Percentiles rank a stretch among this genome's conserved stretches.
Evolutionary conservation across 2,888 invertebrate species (phyloP).

Genomic region (Bimastos eiseni): DNA sequence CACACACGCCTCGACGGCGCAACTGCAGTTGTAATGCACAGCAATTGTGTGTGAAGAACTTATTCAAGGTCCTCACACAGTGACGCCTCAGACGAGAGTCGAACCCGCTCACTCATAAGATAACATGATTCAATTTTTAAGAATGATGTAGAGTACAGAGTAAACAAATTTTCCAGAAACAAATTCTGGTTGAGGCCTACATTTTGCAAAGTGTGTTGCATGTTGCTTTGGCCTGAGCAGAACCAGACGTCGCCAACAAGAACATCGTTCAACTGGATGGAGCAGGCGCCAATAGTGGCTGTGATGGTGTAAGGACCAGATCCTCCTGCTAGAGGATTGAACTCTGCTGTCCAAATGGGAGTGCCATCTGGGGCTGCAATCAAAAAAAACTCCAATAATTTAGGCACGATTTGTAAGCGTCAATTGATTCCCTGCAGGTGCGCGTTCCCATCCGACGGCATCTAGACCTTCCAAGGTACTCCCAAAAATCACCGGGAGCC

Average conservation of each 20-base stretch:
- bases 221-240: slow-evolving; percentile 59
- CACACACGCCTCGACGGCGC: too few species aligned
- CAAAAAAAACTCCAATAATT: not conserved
- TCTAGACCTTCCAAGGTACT: too few species aligned
- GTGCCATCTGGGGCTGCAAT: slow-evolving; percentile 1
- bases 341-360: slow-evolving; percentile 35
- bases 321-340: slow-evolving; percentile 44
- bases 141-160: not conserved
- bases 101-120: too few species aligned
- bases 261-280: slow-evolving; percentile 42
- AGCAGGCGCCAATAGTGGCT: not conserved
- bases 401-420: not conserved
- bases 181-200: not conserved
- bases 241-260: slow-evolving; percentile 59
- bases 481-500: too few species aligned
- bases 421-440: too few species aligned
- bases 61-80: too few species aligned
- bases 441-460: too few species aligned
- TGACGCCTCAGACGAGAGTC: too few species aligned
- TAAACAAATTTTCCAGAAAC: not conserved
- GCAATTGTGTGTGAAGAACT: too few species aligned
- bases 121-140: not conserved
- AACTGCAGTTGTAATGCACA: too few species aligned
- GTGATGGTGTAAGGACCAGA: slow-evolving; percentile 45
- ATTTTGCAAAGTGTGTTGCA: slow-evolving; percentile 43